Base-by-base conservation (phyloP, 2,113 vertebrate genomes). In the Epinephelus lanceolatus region DNA sequence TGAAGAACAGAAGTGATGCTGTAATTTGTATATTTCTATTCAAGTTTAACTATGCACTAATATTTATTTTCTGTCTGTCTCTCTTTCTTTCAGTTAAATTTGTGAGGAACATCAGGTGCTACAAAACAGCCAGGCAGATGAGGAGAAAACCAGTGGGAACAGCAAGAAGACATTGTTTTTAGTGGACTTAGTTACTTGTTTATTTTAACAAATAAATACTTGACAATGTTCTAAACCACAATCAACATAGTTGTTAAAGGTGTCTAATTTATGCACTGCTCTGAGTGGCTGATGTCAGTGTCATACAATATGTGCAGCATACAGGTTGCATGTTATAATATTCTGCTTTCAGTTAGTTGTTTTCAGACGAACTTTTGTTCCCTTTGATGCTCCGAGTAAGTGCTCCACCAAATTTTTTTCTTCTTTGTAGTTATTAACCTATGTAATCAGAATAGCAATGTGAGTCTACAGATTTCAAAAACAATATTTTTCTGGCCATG, bases 81-180 rank as follows among this genome's bases (percentile, higher is more conserved):
- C 8, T 61, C 15, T 65, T 69, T 59, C 15, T 60, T 76, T 62
- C 57, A 90, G 89, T 55, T 25, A 62, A 1, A 37, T 21, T 6
- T 56, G n/a, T 19, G 67, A 69, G 67, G 53, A 51, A 45, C 11
- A 66, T 86, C 75, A 2, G 13, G 10, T 70, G 0, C 12, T 40
- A 13, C 13, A 25, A 9, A 55, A 2, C 42, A 2, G 12, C 19
- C 21, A 68, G 30, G 27, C 42, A 42, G 45, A 63, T 2, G 9
- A 75, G 30, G 0, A 69, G 18, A 42, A 71, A 23, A 23, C 14
- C 37, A 13, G 9, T 4, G 17, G 33, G 15, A 23, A 13, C 51
- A 9, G 23, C 25, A 33, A 42, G 37, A 55, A 30, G 12, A 77
- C 7, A 11, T 19, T 42, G 40, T 30, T 57, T 30, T 57, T 18